Percentiles rank a stretch among this genome's conserved stretches.
Conservation (phyloP, 2,797 vertebrate species). For the Lepus townsendii region DNA sequence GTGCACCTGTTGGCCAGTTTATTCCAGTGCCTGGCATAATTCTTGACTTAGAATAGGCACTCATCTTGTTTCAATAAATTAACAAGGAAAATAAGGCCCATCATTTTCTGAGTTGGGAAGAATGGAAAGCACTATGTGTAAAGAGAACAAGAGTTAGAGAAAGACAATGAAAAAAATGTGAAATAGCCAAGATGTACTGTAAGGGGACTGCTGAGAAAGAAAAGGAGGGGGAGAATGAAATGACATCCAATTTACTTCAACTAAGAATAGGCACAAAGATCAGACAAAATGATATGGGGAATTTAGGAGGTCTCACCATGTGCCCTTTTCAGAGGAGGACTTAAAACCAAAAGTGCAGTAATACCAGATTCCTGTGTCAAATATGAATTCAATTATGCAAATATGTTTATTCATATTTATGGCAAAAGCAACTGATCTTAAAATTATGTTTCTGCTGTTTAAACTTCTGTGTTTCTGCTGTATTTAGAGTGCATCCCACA, state of each 20-base stretch:
- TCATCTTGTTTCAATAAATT: not conserved
- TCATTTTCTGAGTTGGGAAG: not conserved
- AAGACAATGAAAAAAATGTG: not conserved
- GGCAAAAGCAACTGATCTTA: not conserved
- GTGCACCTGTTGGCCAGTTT: not conserved
- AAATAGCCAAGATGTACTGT: not conserved
- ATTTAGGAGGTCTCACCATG: not conserved
- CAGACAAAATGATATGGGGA: not conserved
- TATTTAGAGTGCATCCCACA: slow-evolving; percentile 27
- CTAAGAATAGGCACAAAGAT: not conserved
- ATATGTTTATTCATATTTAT: not conserved
- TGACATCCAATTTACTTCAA: not conserved
- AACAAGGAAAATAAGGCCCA: not conserved
- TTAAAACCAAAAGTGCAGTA: not conserved
- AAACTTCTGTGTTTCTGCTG: not conserved
- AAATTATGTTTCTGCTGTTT: not conserved
- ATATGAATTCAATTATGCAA: not conserved
- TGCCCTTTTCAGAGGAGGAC: not conserved
- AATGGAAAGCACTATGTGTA: not conserved
- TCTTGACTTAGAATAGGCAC: not conserved
- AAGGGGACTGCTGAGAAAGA: not conserved
- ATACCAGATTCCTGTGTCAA: not conserved
- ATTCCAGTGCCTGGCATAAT: not conserved
- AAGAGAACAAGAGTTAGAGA: not conserved
- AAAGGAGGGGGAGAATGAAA: not conserved